Evolutionary conservation across 2,888 invertebrate genomes (phyloP), one percentile per base, ranked within the genome.

Genomic region (Troides aeacus): DNA sequence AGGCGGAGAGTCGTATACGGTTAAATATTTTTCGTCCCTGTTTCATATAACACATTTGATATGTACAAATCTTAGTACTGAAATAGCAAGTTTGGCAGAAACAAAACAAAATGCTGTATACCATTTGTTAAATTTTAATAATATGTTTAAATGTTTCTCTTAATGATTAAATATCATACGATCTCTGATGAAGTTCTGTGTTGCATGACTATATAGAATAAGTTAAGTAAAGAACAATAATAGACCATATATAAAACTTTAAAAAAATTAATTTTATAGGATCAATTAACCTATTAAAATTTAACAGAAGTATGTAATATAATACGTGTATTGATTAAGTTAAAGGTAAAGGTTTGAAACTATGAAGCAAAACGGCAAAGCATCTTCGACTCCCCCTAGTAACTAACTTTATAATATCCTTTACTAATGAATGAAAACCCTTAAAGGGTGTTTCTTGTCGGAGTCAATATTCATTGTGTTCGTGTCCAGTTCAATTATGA

Each of bases 401-500:
- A 80, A 79, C 78, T 79, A 78, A 73, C 71, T 77, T 73, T 75
- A 77, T 81, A 84, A 83, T 81, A 81, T 84, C 82, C 79, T 83
- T 68, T 75, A 78, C 82, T 82, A 84, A 85, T 84, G 83, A 86
- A 84, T 80, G 81, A 84, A 81, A 72, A 72, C 83, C 87, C 86
- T 82, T 80, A 76, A 75, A 81, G 79, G 82, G 84, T 84, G 82
- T 81, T 81, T 82, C 81, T 80, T 79, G 73, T 74, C 77, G 76
- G 75, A 76, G 76, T 75, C 78, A 69, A 72, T 68, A 62, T 64
- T 71, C 71, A 64, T 68, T 67, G 64, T 59, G 65, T 59, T 70
- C 75, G 71, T 82, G 84, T 87, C 85, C 77, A 76, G 84, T 83
- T 86, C 85, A 89, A 88, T 90, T 89, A 88, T 83, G 87, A 84